A percentile compares a stretch with the other conserved stretches of the same genome.
phyloP scores from a whole-genome alignment of 1,140 invertebrate species.

The Drosophila neocordata region DNA sequence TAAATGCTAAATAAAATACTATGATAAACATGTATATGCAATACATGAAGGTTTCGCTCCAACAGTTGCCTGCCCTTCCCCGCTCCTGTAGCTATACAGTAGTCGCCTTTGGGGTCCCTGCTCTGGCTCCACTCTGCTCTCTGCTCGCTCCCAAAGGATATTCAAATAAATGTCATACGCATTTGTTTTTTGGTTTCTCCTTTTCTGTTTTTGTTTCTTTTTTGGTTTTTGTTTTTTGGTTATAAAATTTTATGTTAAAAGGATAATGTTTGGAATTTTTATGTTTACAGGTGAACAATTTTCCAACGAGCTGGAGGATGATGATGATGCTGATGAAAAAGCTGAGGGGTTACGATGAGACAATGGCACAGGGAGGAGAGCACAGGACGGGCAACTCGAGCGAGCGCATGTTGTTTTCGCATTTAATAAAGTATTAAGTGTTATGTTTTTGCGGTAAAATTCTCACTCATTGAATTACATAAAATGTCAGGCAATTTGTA shows the following conservation, averaged over 20 bases:
- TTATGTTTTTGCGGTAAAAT: conserved; percentile 75
- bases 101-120: conserved; percentile 22
- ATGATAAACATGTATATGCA: conserved; percentile 68
- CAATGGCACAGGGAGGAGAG: not conserved
- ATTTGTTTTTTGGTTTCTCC: conserved; percentile 72
- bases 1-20: conserved; percentile 76
- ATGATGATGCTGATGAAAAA: conserved; percentile 1
- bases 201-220: conserved; percentile 41
- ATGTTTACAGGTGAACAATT: conserved; percentile 80
- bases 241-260: conserved; percentile 82
- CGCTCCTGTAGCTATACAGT: not conserved
- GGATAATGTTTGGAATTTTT: conserved; percentile 80
- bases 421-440: conserved; percentile 82
- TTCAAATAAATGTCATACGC: conserved; percentile 81
- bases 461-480: conserved; percentile 68
- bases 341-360: not conserved
- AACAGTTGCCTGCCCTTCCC: not conserved
- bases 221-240: conserved; percentile 44
- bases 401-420: conserved; percentile 65
- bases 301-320: conserved; percentile 50
- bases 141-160: conserved; percentile 68
- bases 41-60: conserved; percentile 18
- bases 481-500: conserved; percentile 69
- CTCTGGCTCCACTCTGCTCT: conserved; percentile 9
- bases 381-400: not conserved